Evolutionary conservation across 2,888 invertebrate species (phyloP), one percentile per base, ranked within the genome.

Genomic region (Lasioglossum calceatum): DNA sequence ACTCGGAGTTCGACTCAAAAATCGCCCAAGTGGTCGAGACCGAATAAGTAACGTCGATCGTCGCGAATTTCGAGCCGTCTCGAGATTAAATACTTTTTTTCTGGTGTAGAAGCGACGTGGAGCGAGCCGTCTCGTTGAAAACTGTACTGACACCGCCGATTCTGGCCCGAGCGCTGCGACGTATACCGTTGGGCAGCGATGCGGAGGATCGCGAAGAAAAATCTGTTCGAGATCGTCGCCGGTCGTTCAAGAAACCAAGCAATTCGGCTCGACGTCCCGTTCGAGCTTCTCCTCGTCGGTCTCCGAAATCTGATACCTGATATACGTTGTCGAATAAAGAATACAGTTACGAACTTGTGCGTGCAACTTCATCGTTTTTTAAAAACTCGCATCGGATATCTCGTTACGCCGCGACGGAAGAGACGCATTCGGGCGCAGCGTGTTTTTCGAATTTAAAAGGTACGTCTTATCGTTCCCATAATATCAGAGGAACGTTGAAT

Each of bases 101-200:
- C 5, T 2, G 39, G n/a, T 23, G 16, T 16, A 85, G 81, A 0
- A 14, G 58, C 23, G 74, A 58, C 10, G 47, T n/a, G 50, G 36
- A 19, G 1, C 19, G 47, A 16, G 54, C 14, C 3, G 36, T 36
- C 5, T 16, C 76, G 23, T 84, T 88, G 32, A 82, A 80, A n/a
- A 87, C 88, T 3, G 78, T 85, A 14, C 44, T 88, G 50, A 82
- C 42, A n/a, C 54, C 77, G 10, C 73, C 84, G 32, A 86, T 86
- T 14, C 50, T 88, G 42, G 77, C 79, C 1, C 77, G 88, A 73
- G 88, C 89, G 7, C 54, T 74, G 32, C 81, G 64, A 47, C 83
- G 75, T 0, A 61, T 84, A 16, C 79, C 58, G 0, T 47, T 88
- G 4, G 77, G 58, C 5, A 70, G 42, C 23, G 72, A 86, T 42